A percentile compares a stretch with the other conserved stretches of the same genome.
Evolutionary conservation across 2,113 vertebrate species (phyloP).

Genomic region (Fulmarus glacialis): DNA sequence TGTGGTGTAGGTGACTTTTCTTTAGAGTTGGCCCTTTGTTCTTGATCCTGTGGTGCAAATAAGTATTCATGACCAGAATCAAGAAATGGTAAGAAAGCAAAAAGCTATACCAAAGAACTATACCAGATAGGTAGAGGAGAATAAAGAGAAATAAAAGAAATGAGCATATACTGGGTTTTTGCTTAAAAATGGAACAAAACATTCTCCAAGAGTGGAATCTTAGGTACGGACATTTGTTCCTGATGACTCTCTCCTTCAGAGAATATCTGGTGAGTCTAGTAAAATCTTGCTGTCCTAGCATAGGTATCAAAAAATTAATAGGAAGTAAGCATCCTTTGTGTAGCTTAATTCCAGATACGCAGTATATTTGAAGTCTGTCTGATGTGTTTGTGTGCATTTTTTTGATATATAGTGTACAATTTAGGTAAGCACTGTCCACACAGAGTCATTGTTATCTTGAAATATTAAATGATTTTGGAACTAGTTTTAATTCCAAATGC

Average conservation of each 20-base stretch:
- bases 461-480: neutral
- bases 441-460: neutral
- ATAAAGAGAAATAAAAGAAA: neutral
- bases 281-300: neutral
- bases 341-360: neutral
- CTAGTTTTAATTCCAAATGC: neutral
- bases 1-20: neutral
- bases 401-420: neutral
- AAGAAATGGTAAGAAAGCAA: neutral
- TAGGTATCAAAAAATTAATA: neutral
- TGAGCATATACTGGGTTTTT: neutral
- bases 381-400: neutral
- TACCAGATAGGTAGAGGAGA: neutral
- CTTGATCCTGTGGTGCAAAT: neutral
- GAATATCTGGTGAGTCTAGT: neutral
- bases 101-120: neutral
- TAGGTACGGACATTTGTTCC: neutral
- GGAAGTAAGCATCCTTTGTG: neutral
- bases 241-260: neutral
- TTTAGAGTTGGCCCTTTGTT: neutral
- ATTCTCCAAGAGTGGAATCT: neutral
- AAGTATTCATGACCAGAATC: neutral
- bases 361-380: neutral
- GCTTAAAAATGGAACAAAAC: neutral
- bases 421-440: neutral